These are phyloP conservation scores for Acestrorhynchus altus DNA, from an alignment of 2,797 vertebrate species.

Conservation along the genomic window DNA sequence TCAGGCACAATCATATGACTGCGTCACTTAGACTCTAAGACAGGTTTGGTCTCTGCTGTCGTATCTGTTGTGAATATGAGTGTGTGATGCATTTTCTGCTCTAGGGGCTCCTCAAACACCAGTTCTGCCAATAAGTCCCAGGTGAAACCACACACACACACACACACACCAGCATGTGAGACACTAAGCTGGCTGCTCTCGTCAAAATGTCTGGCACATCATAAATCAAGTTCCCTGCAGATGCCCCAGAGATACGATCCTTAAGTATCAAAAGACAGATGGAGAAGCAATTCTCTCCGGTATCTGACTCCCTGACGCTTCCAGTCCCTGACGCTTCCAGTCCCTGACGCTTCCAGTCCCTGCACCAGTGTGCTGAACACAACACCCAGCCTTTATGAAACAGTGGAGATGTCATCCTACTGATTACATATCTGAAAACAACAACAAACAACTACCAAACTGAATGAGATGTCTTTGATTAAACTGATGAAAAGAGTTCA, in stretches of 20 bases:
- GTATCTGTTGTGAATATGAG: neutral
- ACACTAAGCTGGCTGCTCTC: slow-evolving; percentile 17
- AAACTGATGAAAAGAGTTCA: too few relatives aligned
- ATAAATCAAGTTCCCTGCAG: slow-evolving; percentile 43
- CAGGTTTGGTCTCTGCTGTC: neutral
- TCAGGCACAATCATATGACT: too few relatives aligned
- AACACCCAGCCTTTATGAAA: neutral
- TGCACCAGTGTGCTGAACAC: slow-evolving; percentile 11
- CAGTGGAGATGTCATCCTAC: neutral
- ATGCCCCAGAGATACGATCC: slow-evolving; percentile 39
- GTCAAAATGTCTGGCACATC: slow-evolving; percentile 38
- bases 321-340: too few relatives aligned
- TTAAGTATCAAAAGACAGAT: slow-evolving; percentile 49
- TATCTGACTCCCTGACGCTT: neutral
- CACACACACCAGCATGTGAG: slow-evolving; percentile 20
- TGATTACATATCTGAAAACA: neutral
- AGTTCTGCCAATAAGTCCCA: slow-evolving; percentile 25
- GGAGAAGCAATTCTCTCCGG: slow-evolving; percentile 20
- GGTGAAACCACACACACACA: slow-evolving; percentile 23
- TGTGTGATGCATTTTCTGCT: neutral
- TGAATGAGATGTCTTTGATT: too few relatives aligned
- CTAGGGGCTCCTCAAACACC: neutral
- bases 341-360: neutral
- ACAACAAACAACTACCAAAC: too few relatives aligned
- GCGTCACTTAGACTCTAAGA: too few relatives aligned